These are phyloP conservation scores for Chironomus tepperi DNA, from an alignment of 1,140 invertebrate species.

Conservation along the genomic window DNA sequence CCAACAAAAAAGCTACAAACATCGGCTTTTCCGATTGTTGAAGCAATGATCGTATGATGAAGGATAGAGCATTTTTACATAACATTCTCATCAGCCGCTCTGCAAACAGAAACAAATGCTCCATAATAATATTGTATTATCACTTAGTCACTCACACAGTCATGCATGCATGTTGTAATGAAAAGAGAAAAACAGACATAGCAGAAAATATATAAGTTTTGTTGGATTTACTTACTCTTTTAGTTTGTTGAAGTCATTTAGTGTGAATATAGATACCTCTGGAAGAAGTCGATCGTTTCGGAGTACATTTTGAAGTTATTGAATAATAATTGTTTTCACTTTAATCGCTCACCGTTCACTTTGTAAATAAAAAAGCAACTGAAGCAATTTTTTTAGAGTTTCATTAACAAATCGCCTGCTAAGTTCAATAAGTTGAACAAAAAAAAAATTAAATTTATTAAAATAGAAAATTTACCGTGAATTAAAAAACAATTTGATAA, in stretches of 20 bases:
- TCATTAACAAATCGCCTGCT: background rate
- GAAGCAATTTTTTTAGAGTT: background rate
- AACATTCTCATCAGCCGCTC: background rate
- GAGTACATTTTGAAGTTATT: background rate
- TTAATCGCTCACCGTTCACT: background rate
- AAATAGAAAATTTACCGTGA: background rate
- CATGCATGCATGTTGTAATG: background rate
- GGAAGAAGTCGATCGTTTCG: background rate
- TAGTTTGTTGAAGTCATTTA: slow-evolving; percentile 16
- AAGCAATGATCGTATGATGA: background rate
- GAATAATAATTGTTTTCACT: background rate
- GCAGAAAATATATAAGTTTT: background rate
- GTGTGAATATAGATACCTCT: background rate
- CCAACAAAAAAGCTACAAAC: background rate
- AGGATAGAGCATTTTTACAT: background rate
- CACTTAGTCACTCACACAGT: background rate
- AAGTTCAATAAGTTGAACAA: background rate
- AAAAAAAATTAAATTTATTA: background rate
- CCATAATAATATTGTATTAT: slow-evolving; percentile 2
- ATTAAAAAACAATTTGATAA: background rate
- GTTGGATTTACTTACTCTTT: background rate
- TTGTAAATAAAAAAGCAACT: background rate
- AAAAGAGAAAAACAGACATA: background rate
- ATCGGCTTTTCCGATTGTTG: background rate
- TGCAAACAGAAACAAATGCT: background rate